Conservation (phyloP, 1,140 invertebrate genomes). For the Cylas formicarius region DNA sequence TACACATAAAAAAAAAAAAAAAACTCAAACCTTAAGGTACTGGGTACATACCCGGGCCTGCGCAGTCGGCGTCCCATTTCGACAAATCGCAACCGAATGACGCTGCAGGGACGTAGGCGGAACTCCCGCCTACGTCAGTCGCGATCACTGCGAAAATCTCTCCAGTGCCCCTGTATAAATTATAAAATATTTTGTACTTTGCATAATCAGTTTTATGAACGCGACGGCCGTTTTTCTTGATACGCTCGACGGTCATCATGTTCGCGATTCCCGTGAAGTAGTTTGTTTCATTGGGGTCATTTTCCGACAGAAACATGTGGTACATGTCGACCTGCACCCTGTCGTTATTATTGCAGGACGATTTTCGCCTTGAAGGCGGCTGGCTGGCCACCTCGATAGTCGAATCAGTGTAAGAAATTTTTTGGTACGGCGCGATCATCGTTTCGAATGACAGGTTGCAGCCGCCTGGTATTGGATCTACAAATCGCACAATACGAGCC, state of each 20-base stretch:
- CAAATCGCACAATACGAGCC: too few relatives aligned
- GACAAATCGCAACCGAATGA: conserved; percentile 57
- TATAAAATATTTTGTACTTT: conserved; percentile 39
- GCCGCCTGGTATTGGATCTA: conserved; percentile 70
- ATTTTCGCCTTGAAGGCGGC: conserved; percentile 46
- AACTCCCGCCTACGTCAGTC: conserved; percentile 43
- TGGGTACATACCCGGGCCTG: conserved; percentile 41
- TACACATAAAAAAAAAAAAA: too few relatives aligned
- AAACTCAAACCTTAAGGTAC: conserved; percentile 3
- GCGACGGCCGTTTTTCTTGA: conserved; percentile 49
- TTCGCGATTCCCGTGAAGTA: conserved; percentile 57
- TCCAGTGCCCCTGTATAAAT: conserved; percentile 57
- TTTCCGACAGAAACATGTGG: conserved; percentile 54
- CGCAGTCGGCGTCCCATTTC: conserved; percentile 41
- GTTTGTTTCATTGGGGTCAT: conserved; percentile 46
- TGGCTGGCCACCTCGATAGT: conserved; percentile 54
- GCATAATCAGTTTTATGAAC: conserved; percentile 38
- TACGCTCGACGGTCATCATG: conserved; percentile 55
- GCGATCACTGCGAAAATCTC: conserved; percentile 56
- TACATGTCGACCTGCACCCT: conserved; percentile 54
- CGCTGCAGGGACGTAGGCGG: conserved; percentile 58
- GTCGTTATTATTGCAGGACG: conserved; percentile 27
- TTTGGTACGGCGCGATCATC: conserved; percentile 59
- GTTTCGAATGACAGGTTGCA: conserved; percentile 65
- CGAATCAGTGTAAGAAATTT: conserved; percentile 44